Conservation (phyloP, 2,888 invertebrate genomes). For the Drosophila mulleri region DNA sequence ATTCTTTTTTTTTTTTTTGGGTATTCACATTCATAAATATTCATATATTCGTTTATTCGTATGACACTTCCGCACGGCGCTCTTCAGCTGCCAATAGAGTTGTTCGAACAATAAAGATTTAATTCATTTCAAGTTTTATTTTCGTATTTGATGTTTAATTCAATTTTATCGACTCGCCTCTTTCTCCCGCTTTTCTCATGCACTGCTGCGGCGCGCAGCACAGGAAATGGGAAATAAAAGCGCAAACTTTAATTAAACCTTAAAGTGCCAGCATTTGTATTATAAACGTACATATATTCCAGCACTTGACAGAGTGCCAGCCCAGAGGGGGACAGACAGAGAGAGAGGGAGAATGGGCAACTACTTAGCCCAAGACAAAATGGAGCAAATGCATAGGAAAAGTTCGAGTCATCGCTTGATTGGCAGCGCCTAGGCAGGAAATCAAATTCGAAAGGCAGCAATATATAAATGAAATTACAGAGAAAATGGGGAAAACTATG, state of each 20-base stretch:
- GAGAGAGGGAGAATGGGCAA: background rate
- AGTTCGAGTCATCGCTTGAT: slow-evolving; percentile 68
- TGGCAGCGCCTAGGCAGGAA: slow-evolving; percentile 67
- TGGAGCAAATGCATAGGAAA: slow-evolving; percentile 52
- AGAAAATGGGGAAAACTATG: slow-evolving; percentile 23
- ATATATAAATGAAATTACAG: slow-evolving; percentile 11
- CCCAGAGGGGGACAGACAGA: background rate
- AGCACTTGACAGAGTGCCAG: slow-evolving; percentile 7
- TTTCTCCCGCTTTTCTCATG: slow-evolving; percentile 25
- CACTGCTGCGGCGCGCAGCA: slow-evolving; percentile 37
- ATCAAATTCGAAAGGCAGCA: slow-evolving; percentile 49
- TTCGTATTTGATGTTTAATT: slow-evolving; percentile 43
- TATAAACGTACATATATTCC: slow-evolving; percentile 16
- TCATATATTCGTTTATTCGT: slow-evolving; percentile 34
- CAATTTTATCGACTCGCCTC: slow-evolving; percentile 27
- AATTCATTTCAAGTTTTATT: slow-evolving; percentile 39
- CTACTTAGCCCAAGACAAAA: slow-evolving; percentile 38
- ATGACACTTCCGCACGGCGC: slow-evolving; percentile 26
- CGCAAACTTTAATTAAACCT: slow-evolving; percentile 67
- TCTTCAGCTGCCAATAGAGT: background rate
- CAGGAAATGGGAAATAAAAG: slow-evolving; percentile 70
- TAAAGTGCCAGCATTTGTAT: slow-evolving; percentile 39
- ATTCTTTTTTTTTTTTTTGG: background rate
- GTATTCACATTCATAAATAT: slow-evolving; percentile 57
- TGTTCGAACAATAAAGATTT: slow-evolving; percentile 14